Evolutionary conservation across 2,797 vertebrate genomes (phyloP), one percentile per base, ranked within the genome.

Genomic region (Vireo griseus): DNA sequence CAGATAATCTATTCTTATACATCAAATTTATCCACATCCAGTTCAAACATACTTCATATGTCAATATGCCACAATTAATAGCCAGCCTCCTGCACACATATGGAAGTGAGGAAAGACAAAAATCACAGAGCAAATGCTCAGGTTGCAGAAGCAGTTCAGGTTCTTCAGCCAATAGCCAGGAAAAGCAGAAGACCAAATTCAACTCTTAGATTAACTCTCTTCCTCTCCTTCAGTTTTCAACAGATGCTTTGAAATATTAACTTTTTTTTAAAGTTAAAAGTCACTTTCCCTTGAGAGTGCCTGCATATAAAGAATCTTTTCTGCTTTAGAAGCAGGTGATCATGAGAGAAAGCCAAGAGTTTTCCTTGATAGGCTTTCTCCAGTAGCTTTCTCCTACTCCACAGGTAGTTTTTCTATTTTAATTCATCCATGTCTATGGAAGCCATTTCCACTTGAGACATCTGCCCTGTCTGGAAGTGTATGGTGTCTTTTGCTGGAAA

Each of bases 51-150:
- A 73, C 47, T 79, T 81, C 44, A 25, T 31, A 35, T 7, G 40
- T 48, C 67, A 58, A n/a, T 13, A 25, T 4, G 2, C 21, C 11
- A 10, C 21, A 59, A 82, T 66, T 78, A 75, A 75, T 0, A 73
- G 39, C 26, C 14, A 25, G 55, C 19, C 16, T 11, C 20, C 16
- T 8, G 26, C 13, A 84, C 2, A 2, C 0, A 0, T 7, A n/a
- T 13, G 16, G 39, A 86, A 68, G 35, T 9, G 13, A 88, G 59
- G 16, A 75, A 65, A 54, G n/a, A 81, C n/a, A 75, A 86, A 85
- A 84, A 20, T 1, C 59, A 62, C 63, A 89, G 47, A 85, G 13
- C 37, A 82, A 69, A 35, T 6, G 14, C 19, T 90, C 33, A 58
- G 10, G 26, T 13, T 57, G 50, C 69, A 91, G 62, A 57, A 54